A percentile compares a stretch with the other conserved stretches of the same genome.
These are phyloP conservation scores for Tenrec ecaudatus DNA, from an alignment of 2,113 vertebrate species.

Conservation along the genomic window DNA sequence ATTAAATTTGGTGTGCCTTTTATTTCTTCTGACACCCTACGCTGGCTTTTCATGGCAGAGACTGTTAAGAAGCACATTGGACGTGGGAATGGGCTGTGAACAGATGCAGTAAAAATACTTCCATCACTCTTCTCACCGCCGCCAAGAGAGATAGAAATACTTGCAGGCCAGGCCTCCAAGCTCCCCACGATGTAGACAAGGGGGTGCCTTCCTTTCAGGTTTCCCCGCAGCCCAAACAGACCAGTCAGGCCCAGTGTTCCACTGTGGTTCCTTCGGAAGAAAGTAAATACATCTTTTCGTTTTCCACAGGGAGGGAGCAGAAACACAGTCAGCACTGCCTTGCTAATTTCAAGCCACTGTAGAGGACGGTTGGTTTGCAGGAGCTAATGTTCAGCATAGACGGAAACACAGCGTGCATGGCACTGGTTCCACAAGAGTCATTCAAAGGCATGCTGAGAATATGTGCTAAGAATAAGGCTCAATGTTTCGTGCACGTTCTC, in stretches of 20 bases:
- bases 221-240: conserved; percentile 53
- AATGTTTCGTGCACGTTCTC: conserved; percentile 52
- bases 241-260: conserved; percentile 26
- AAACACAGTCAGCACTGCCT: conserved; percentile 63
- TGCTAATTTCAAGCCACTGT: conserved; percentile 68
- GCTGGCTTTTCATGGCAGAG: conserved; percentile 61
- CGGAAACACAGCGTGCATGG: conserved; percentile 67
- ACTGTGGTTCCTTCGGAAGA: conserved; percentile 50
- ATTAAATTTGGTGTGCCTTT: conserved; percentile 77
- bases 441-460: conserved; percentile 71
- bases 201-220: background rate
- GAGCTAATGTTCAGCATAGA: conserved; percentile 65
- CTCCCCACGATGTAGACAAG: conserved; percentile 3
- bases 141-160: conserved; percentile 62
- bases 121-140: conserved; percentile 40
- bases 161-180: conserved; percentile 37
- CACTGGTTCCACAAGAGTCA: conserved; percentile 58
- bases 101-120: conserved; percentile 68
- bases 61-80: conserved; percentile 56
- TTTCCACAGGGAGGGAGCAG: conserved; percentile 61
- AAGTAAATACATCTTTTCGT: conserved; percentile 70
- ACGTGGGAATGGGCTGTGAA: conserved; percentile 66
- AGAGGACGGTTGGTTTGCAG: conserved; percentile 65
- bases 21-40: conserved; percentile 71
- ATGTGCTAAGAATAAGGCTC: conserved; percentile 66